Base-by-base conservation (phyloP, 1,140 invertebrate genomes). In the Drosophila hydei region DNA sequence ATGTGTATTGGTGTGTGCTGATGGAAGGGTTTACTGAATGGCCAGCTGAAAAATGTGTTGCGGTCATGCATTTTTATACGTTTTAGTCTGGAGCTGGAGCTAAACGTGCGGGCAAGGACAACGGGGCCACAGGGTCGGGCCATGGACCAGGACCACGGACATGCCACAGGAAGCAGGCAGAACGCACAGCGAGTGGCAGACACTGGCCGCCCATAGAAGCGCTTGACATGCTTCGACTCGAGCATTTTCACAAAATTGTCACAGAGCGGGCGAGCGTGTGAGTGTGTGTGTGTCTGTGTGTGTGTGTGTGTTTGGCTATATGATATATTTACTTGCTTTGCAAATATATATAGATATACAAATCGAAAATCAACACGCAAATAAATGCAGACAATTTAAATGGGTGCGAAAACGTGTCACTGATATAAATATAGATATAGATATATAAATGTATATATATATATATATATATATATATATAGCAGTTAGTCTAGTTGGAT, bases 41-140 rank as follows among this genome's bases (percentile, higher is more conserved):
- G 62, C 45, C 58, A 48, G 51, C 55, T 75, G 81, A 80, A 70
- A 77, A 81, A 85, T 87, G 81, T 87, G 60, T 87, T 85, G 81
- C 67, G 81, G 81, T 87, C 81, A 85, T 85, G 81, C 81, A 85
- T 87, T 81, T 85, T 87, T 77, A 81, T 85, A 69, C 62, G 68
- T 58, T 73, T 69, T 62, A 67, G 69, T 60, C 55, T 72, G 61
- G 12, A 16, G 11, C 23, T 3, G 11, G 12, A 42, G 64, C 70
- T 56, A 52, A 71, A 36, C 67, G 59, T 55, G 50, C 50, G 38
- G 58, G 52, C 71, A 65, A 61, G 50, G 63, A 54, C 48, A 61
- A 14, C 51, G 61, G 64, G 38, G 38, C 68, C 50, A 47, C 54
- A 55, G 50, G 47, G 25, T 18, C 58, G 21, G 58, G 45, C 71